A percentile compares a stretch with the other conserved stretches of the same genome.
Evolutionary conservation across 2,797 vertebrate species (phyloP).

Genomic region (Anisognathus igniventris): DNA sequence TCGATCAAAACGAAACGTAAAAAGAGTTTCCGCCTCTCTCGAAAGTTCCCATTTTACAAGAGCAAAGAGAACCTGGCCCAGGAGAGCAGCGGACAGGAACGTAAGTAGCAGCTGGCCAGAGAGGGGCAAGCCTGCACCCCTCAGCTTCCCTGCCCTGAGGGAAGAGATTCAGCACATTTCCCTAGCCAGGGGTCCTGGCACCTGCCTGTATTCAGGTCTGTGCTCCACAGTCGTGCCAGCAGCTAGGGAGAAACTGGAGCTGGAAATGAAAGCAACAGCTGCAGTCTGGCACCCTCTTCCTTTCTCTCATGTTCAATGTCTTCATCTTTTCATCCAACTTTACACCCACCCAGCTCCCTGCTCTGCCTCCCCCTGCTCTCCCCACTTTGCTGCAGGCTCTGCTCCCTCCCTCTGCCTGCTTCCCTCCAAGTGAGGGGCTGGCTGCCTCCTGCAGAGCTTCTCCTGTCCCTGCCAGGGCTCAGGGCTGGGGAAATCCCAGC

Average conservation of each 20-base stretch:
- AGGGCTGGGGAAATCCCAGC: neutral
- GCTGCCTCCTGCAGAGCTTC: neutral
- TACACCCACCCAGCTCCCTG: neutral
- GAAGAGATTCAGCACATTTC: neutral
- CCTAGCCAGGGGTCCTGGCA: neutral
- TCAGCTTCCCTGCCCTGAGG: neutral
- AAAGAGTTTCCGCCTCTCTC: slow-evolving; percentile 99
- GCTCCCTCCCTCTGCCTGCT: neutral
- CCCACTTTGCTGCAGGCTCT: neutral
- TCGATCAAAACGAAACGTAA: slow-evolving; percentile 99
- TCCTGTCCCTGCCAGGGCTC: neutral
- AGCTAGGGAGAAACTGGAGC: neutral
- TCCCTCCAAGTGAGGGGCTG: neutral
- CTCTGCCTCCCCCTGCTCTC: slow-evolving; percentile 16
- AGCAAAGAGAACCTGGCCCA: slow-evolving; percentile 99
- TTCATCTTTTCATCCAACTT: slow-evolving; percentile 55
- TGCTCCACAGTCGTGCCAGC: neutral
- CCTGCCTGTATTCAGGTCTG: neutral
- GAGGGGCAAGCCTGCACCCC: slow-evolving; percentile 14
- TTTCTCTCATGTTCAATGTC: neutral
- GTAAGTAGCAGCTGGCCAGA: slow-evolving; percentile 87
- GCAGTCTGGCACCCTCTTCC: neutral
- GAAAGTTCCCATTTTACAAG: slow-evolving; percentile 99
- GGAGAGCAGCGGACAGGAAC: slow-evolving; percentile 94
- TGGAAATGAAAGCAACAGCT: neutral